Base-by-base conservation (phyloP, 2,797 vertebrate species). In the Halcyon leucocephala region DNA sequence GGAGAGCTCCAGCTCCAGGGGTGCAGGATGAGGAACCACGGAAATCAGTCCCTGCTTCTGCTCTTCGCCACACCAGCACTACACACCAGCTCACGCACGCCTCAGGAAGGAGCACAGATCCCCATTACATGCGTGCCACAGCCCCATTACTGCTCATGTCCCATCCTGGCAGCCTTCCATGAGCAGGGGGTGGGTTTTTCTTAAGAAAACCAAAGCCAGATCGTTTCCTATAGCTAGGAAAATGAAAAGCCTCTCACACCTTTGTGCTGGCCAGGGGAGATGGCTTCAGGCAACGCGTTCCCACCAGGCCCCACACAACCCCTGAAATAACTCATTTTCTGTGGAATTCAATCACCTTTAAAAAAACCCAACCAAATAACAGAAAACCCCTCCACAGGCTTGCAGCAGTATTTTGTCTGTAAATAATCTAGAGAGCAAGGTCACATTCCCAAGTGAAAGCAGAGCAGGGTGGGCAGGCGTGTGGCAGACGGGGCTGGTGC, bases 381-480 rank as follows among this genome's bases (percentile, higher is more conserved):
- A 85, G 55, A 74, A 76, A 85, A 83, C 41, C 48, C 58, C 89
- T 91, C 95, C 70, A 29, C 76, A 74, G 52, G 76, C 89, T 90
- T 77, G 76, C 73, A 94, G 95, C 84, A 94, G 66, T 97, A 93
- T 97, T 97, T 96, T 96, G 95, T 95, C 96, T 97, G 96, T 94
- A 89, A 95, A 95, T 95, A 97, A 96, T 89, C 96, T 89, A 48
- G 86, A 86, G 95, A 83, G 67, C 93, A 85, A 97, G 97, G 96
- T 95, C 96, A 97, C 94, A 97, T 96, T 97, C 90, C 92, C 54
- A 51, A 91, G 86, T 19, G 90, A 89, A 82, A 60, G 77, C 14
- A 4, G 42, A 26, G 77, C n/a, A 64, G 21, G 55, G 85, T 28
- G 79, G 65, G 33, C 19, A 25, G n/a, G 28, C 22, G 37, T 42